Evolutionary conservation across 2,113 vertebrate genomes (phyloP).

Genomic region (Herpetotheres cachinnans): DNA sequence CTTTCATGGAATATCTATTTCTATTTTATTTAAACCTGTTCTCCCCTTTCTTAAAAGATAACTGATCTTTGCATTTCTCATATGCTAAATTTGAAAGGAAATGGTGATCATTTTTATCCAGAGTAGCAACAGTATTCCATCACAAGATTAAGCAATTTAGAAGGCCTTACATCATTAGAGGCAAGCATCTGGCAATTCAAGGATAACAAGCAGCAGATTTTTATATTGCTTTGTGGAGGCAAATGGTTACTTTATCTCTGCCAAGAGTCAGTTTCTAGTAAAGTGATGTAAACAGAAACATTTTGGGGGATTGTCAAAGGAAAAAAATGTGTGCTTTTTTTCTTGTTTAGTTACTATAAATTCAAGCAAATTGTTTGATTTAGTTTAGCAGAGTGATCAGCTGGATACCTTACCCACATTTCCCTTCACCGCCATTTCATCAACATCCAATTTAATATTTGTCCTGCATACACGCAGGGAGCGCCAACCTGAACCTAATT

Average conservation of each 20-base stretch:
- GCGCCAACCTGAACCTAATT: slow-evolving; percentile 67
- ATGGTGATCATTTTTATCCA: slow-evolving; percentile 19
- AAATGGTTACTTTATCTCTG: slow-evolving; percentile 74
- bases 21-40: background rate
- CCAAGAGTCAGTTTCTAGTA: slow-evolving; percentile 68
- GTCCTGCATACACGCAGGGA: slow-evolving; percentile 38
- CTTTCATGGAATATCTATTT: background rate
- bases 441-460: slow-evolving; percentile 65
- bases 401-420: slow-evolving; percentile 49
- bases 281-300: slow-evolving; percentile 68
- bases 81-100: slow-evolving; percentile 26
- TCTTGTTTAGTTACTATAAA: slow-evolving; percentile 33
- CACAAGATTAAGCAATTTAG: slow-evolving; percentile 64
- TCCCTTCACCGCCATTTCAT: slow-evolving; percentile 47
- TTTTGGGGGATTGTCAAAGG: slow-evolving; percentile 44
- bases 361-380: slow-evolving; percentile 70
- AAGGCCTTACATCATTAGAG: slow-evolving; percentile 66
- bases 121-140: slow-evolving; percentile 57
- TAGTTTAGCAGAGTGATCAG: slow-evolving; percentile 49
- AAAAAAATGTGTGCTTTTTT: background rate
- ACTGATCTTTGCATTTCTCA: slow-evolving; percentile 1
- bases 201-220: slow-evolving; percentile 76
- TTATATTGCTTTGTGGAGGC: slow-evolving; percentile 58
- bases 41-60: background rate
- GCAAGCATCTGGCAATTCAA: slow-evolving; percentile 64